Percentiles rank a stretch among this genome's conserved stretches.
phyloP scores from a whole-genome alignment of 2,797 vertebrate species.

The Taenioides sp. region DNA sequence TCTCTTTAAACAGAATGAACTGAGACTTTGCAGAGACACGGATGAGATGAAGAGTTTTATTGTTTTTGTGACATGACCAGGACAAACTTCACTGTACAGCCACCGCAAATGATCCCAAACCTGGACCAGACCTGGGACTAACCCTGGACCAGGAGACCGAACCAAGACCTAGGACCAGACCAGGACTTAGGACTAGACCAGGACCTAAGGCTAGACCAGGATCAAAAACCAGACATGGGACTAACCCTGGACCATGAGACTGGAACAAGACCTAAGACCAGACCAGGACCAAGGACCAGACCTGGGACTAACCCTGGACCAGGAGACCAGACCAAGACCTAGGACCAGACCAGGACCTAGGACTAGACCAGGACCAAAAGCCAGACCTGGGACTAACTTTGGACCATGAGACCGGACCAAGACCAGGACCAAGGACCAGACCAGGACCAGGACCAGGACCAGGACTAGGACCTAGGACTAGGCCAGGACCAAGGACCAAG shows the following conservation, averaged over 20 bases:
- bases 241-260: neutral
- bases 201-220: too few relatives aligned
- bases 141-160: neutral
- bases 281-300: neutral
- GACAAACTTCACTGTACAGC: slow-evolving; percentile 4
- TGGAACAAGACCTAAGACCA: neutral
- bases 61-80: slow-evolving; percentile 3
- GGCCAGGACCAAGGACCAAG: too few relatives aligned
- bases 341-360: neutral
- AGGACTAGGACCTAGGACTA: too few relatives aligned
- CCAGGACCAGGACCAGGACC: too few relatives aligned
- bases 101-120: neutral
- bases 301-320: neutral
- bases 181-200: neutral
- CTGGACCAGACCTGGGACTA: too few relatives aligned
- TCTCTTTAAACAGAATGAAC: neutral
- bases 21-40: neutral
- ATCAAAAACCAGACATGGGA: neutral
- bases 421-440: too few relatives aligned
- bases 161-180: neutral
- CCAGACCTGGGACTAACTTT: neutral
- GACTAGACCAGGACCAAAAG: neutral
- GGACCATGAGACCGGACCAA: neutral
- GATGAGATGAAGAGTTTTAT: slow-evolving; percentile 8
- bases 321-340: neutral